phyloP scores from a whole-genome alignment of 2,888 invertebrate genomes.

The Incurvaria masculella region DNA sequence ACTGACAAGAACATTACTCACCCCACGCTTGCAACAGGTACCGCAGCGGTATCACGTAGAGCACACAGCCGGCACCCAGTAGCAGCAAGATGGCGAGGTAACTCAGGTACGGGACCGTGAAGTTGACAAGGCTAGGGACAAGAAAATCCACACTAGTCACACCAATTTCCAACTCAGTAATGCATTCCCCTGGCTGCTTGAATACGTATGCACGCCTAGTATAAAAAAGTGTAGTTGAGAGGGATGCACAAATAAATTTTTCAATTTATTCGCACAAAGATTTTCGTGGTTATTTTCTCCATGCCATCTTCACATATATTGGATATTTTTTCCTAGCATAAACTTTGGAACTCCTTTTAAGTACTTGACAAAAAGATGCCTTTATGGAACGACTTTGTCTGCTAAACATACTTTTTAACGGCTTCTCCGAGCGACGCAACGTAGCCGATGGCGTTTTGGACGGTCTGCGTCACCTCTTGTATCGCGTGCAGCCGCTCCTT shows the following conservation, averaged over 20 bases:
- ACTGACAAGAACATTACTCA: too few species aligned
- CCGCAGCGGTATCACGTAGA: slow-evolving; percentile 87
- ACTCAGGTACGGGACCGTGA: slow-evolving; percentile 94
- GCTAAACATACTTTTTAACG: slow-evolving; percentile 81
- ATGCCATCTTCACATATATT: too few species aligned
- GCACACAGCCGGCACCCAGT: slow-evolving; percentile 67
- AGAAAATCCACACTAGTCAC: slow-evolving; percentile 6
- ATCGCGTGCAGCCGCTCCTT: slow-evolving; percentile 93
- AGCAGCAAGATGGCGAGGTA: slow-evolving; percentile 84
- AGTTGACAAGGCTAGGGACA: slow-evolving; percentile 85
- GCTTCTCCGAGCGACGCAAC: slow-evolving; percentile 92
- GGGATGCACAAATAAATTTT: too few species aligned
- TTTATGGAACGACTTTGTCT: too few species aligned
- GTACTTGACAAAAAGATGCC: too few species aligned
- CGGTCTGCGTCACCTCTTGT: slow-evolving; percentile 95
- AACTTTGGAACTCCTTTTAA: too few species aligned
- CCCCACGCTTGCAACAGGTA: slow-evolving; percentile 93
- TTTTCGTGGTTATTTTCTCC: too few species aligned
- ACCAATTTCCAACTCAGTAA: background rate
- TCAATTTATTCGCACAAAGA: too few species aligned
- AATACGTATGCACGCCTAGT: too few species aligned
- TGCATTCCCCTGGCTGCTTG: background rate
- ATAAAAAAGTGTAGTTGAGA: too few species aligned
- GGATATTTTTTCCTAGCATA: too few species aligned
- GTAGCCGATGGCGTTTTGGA: slow-evolving; percentile 94